Conservation (phyloP, 2,888 invertebrate species). For the Cloeon dipterum region DNA sequence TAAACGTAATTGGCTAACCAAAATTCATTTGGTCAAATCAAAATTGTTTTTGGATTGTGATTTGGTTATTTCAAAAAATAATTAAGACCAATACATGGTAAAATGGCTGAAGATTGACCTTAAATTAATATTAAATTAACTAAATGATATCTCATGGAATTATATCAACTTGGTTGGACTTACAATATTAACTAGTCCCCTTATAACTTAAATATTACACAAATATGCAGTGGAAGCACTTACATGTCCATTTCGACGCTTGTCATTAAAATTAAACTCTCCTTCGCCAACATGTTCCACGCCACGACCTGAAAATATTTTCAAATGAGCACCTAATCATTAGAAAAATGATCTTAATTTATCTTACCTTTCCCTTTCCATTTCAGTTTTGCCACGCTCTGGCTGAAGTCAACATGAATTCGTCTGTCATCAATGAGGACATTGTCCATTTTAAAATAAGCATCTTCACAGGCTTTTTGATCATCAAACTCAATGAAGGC, state of each 20-base stretch:
- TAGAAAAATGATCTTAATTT: not conserved
- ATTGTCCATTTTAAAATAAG: conserved; percentile 99
- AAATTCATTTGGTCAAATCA: too few relatives aligned
- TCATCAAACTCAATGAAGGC: conserved; percentile 96
- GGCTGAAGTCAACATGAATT: conserved; percentile 98
- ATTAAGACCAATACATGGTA: too few relatives aligned
- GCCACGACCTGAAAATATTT: conserved; percentile 29
- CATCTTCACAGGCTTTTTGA: conserved; percentile 81
- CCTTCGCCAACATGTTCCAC: conserved; percentile 26
- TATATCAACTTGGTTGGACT: too few relatives aligned
- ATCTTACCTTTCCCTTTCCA: conserved; percentile 57
- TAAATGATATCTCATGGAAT: too few relatives aligned
- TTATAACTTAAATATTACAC: too few relatives aligned
- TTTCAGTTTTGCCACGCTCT: conserved; percentile 85
- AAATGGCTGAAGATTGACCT: too few relatives aligned
- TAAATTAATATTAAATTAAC: too few relatives aligned
- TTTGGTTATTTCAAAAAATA: too few relatives aligned
- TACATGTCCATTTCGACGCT: conserved; percentile 4
- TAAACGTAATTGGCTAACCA: too few relatives aligned
- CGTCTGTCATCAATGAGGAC: conserved; percentile 94
- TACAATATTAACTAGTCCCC: too few relatives aligned
- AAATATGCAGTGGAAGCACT: too few relatives aligned
- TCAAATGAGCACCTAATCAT: not conserved
- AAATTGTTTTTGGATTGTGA: too few relatives aligned
- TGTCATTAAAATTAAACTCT: not conserved